Base-by-base conservation (phyloP, 2,888 invertebrate genomes). In the Girardia tigrina region DNA sequence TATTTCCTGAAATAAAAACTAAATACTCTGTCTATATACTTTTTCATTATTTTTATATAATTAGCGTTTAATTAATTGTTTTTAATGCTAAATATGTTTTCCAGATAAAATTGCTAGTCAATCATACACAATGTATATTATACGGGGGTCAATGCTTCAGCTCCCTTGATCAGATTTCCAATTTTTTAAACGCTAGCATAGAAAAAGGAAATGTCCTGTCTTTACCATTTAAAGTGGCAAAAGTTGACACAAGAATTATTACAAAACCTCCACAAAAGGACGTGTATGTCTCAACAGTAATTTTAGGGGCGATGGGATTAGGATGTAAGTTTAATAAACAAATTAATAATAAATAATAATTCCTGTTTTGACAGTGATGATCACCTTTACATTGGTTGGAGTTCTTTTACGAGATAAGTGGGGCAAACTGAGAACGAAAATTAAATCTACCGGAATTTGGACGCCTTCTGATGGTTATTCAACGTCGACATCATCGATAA, bases 91-190 rank as follows among this genome's bases (percentile, higher is more conserved):
- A n/a, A n/a, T n/a, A n/a, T n/a, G n/a, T n/a, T n/a, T 56, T 56
- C n/a, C 56, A 56, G 56, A 56, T 56, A 8, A 56, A 56, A 56
- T 56, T 56, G n/a, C n/a, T 20, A 20, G 56, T 56, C 56, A 56
- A 56, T n/a, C n/a, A 56, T n/a, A 56, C 56, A 12, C 56, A 56
- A 56, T 56, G 56, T 23, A n/a, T 56, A 56, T 56, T 56, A 56
- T 56, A 56, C n/a, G 56, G 56, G 4, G 56, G 56, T 2, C 56
- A 56, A 56, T 56, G 56, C 23, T 56, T 56, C 56, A 56, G 56
- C 23, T 56, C 56, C n/a, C 23, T 56, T 20, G 56, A 56, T 20
- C 56, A 56, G 23, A 56, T 56, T 56, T 56, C 56, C 2, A 56
- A 56, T 56, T 56, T 56, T 56, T 56, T 56, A 56, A 56, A 56